These are phyloP conservation scores for Acleris sparsana DNA, from an alignment of 2,888 invertebrate genomes.

Conservation along the genomic window DNA sequence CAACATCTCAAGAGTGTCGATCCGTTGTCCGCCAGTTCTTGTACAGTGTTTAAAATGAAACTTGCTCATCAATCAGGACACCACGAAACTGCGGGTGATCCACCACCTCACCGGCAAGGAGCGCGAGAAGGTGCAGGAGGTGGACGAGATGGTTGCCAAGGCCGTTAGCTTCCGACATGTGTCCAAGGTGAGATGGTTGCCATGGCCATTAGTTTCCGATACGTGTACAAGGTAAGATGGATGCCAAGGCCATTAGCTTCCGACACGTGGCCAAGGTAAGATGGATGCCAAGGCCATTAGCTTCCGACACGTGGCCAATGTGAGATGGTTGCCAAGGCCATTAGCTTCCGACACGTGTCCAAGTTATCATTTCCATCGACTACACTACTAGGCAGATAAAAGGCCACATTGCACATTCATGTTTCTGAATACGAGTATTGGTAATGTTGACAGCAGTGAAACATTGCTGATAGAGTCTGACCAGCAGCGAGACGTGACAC, in stretches of 20 bases:
- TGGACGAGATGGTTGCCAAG: conserved; percentile 68
- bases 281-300: conserved; percentile 54
- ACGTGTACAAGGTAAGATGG: conserved; percentile 46
- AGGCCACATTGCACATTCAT: too few species aligned
- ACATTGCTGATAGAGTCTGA: too few species aligned
- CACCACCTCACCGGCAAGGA: conserved; percentile 53
- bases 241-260: conserved; percentile 70
- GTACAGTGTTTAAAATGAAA: background rate
- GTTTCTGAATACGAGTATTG: too few species aligned
- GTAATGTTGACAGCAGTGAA: too few species aligned
- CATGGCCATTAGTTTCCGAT: too few species aligned
- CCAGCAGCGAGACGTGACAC: too few species aligned
- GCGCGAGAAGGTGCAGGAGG: conserved; percentile 62
- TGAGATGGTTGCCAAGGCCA: conserved; percentile 27
- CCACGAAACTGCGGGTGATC: conserved; percentile 48
- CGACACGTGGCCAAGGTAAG: conserved; percentile 64
- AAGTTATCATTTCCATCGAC: conserved; percentile 49
- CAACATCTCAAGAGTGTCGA: too few species aligned
- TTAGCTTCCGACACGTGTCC: conserved; percentile 56
- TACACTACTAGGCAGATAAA: too few species aligned
- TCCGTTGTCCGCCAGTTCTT: too few species aligned
- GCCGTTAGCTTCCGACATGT: conserved; percentile 67
- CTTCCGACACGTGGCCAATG: conserved; percentile 67
- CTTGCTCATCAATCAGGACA: conserved; percentile 52
- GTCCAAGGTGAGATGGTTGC: conserved; percentile 54